phyloP scores from a whole-genome alignment of 2,113 vertebrate genomes.

The Thryonomys swinderianus region DNA sequence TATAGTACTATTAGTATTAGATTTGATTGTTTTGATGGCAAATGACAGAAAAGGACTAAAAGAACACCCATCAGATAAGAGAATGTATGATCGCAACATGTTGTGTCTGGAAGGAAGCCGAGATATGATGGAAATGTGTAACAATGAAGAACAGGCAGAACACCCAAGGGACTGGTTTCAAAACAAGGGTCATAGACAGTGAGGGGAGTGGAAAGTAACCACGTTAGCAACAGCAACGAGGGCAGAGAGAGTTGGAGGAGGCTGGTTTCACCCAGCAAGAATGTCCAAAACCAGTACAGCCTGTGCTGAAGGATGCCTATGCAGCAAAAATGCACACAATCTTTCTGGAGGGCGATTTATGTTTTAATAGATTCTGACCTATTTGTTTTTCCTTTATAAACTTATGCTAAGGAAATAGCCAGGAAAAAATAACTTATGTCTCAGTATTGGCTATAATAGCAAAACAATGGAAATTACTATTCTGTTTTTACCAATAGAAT shows the following conservation, averaged over 20 bases:
- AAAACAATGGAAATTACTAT: background rate
- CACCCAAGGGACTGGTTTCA: background rate
- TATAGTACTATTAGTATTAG: no score
- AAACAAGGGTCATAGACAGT: background rate
- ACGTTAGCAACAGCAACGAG: background rate
- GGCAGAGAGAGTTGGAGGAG: background rate
- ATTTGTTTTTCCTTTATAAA: background rate
- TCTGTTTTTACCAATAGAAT: conserved; percentile 36
- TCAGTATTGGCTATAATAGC: conserved; percentile 27
- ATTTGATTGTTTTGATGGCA: no score
- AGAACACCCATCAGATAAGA: no score
- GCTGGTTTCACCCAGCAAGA: background rate
- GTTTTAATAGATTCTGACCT: background rate
- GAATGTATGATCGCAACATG: background rate
- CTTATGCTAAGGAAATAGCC: background rate
- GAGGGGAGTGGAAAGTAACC: background rate
- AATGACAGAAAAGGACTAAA: no score
- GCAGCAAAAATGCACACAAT: background rate
- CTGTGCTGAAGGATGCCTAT: background rate
- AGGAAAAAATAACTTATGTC: background rate
- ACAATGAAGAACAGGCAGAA: background rate
- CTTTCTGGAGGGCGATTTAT: background rate
- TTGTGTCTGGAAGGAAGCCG: background rate
- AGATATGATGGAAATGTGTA: background rate
- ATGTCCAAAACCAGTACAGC: background rate